Percentiles rank a stretch among this genome's conserved stretches.
Evolutionary conservation across 2,797 vertebrate species (phyloP).

Genomic region (Valencia hispanica): DNA sequence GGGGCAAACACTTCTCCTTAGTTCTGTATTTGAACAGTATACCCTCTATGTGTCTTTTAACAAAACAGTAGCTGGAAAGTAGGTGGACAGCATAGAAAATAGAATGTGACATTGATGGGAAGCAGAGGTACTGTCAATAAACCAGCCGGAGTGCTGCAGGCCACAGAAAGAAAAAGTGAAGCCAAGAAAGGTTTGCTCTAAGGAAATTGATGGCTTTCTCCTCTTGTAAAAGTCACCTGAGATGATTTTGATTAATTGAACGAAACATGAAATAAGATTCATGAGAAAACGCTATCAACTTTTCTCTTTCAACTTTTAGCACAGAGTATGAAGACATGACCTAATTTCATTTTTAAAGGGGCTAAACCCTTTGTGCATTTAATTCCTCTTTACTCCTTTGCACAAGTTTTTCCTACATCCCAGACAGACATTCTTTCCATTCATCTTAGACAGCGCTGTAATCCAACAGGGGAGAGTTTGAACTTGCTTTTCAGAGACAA

Average conservation of each 20-base stretch:
- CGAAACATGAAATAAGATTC: constrained; percentile 23
- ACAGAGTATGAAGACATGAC: constrained; percentile 21
- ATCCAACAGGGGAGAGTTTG: constrained; percentile 31
- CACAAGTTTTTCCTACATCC: constrained; percentile 33
- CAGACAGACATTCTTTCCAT: constrained; percentile 26
- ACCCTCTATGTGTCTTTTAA: background rate
- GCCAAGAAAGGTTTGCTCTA: background rate
- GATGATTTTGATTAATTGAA: constrained; percentile 13
- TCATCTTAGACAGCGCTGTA: constrained; percentile 25
- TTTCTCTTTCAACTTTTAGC: constrained; percentile 20
- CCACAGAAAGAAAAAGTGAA: constrained; percentile 6
- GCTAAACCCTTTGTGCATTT: constrained; percentile 21
- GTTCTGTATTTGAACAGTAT: background rate
- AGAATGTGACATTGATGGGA: constrained; percentile 40
- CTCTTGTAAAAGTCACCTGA: constrained; percentile 1
- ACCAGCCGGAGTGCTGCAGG: constrained; percentile 6
- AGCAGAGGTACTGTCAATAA: constrained; percentile 23
- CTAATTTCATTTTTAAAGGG: constrained; percentile 17
- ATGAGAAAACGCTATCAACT: constrained; percentile 10
- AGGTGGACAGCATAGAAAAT: background rate
- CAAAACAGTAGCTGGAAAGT: constrained; percentile 1
- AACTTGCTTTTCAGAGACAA: constrained; percentile 16
- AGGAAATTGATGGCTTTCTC: constrained; percentile 10
- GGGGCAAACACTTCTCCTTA: background rate
- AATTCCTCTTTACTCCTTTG: constrained; percentile 17